Evolutionary conservation across 2,888 invertebrate genomes (phyloP).

Genomic region (Brachylomia viminalis): DNA sequence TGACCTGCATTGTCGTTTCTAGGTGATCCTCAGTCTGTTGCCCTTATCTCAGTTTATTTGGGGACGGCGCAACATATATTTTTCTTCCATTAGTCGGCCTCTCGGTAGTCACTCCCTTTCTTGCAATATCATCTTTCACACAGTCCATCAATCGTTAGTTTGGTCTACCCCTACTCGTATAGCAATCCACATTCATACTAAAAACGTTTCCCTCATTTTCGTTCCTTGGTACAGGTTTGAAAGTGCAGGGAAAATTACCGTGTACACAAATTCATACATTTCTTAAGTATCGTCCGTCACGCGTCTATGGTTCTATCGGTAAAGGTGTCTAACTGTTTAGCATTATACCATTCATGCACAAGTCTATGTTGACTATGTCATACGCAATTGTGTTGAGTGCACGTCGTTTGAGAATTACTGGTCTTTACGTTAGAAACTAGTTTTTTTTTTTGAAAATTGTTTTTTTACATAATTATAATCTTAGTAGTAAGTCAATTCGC

Average conservation of each 20-base stretch:
- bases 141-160: background rate
- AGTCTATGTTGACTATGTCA: background rate
- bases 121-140: background rate
- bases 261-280: background rate
- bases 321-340: constrained; percentile 34
- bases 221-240: background rate
- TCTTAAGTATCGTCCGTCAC: constrained; percentile 18
- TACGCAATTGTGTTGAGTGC: constrained; percentile 2
- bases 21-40: background rate
- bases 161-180: background rate
- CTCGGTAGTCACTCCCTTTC: background rate
- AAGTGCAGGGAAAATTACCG: background rate
- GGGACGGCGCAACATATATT: background rate
- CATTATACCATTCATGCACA: constrained; percentile 7
- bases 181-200: background rate
- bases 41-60: background rate
- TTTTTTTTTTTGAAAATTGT: no score
- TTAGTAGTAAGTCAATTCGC: no score
- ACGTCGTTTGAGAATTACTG: background rate
- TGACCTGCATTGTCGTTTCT: background rate
- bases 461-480: no score
- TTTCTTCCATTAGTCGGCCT: background rate
- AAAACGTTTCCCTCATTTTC: background rate
- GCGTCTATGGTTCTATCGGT: constrained; percentile 26
- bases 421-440: no score